phyloP scores from a whole-genome alignment of 2,113 vertebrate genomes.

The Dicerorhinus sumatrensis region DNA sequence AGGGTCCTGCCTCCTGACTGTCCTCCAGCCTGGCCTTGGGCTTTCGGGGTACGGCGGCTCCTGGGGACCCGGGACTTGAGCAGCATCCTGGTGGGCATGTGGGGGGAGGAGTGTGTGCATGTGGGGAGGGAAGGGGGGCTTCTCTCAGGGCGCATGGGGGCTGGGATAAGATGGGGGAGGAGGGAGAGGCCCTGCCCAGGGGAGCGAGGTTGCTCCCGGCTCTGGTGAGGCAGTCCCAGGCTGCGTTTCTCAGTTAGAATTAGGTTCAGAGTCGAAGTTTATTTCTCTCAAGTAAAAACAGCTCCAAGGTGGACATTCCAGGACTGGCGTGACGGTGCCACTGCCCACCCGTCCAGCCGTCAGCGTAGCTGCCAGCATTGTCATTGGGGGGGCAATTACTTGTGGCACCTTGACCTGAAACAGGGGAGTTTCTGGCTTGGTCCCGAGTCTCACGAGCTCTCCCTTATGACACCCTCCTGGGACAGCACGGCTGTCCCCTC shows the following conservation, averaged over 20 bases:
- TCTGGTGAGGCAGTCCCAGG: not conserved
- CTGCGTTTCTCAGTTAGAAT: not conserved
- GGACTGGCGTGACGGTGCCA: not conserved
- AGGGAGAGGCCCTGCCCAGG: no score
- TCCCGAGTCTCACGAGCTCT: not conserved
- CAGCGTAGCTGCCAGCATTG: not conserved
- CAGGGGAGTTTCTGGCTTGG: not conserved
- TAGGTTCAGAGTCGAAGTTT: not conserved
- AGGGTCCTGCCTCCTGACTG: not conserved
- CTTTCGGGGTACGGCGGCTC: not conserved
- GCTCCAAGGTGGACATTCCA: not conserved
- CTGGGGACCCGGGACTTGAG: not conserved
- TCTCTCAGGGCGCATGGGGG: not conserved
- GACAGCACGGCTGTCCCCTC: not conserved
- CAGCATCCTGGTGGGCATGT: not conserved
- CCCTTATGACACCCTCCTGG: no score
- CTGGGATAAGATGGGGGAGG: not conserved
- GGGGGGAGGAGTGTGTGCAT: rapidly evolving
- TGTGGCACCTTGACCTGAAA: not conserved
- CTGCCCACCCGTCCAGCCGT: rapidly evolving
- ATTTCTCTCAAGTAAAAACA: not conserved
- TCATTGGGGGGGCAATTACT: rapidly evolving
- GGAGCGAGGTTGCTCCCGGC: rapidly evolving
- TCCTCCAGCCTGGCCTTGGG: not conserved
- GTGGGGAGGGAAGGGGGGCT: not conserved